These are phyloP conservation scores for Ophion obscuratus DNA, from an alignment of 2,888 invertebrate genomes.

Conservation along the genomic window DNA sequence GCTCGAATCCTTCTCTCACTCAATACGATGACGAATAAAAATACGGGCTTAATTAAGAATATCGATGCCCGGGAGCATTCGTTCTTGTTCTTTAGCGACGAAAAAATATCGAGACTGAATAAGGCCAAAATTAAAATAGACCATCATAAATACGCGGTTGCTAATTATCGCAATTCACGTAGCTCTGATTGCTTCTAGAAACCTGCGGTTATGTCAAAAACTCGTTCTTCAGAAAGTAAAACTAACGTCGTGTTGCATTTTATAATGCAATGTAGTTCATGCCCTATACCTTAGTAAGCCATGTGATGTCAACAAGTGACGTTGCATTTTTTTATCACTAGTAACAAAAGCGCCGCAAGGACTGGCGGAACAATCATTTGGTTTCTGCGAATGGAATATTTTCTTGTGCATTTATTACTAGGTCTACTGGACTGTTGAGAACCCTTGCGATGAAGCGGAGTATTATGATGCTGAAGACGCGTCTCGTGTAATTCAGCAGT, in stretches of 20 bases:
- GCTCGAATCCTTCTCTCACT: constrained; percentile 10
- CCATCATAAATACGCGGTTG: background rate
- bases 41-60: constrained; percentile 21
- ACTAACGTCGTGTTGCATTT: too few species aligned
- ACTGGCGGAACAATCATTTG: too few species aligned
- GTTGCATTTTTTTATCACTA: too few species aligned
- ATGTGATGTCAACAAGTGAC: too few species aligned
- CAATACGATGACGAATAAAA: constrained; percentile 33
- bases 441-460: background rate
- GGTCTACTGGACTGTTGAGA: too few species aligned
- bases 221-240: too few species aligned
- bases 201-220: too few species aligned
- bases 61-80: background rate
- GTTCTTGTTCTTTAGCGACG: background rate
- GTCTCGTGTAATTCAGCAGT: background rate
- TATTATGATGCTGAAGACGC: background rate
- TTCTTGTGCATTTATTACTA: too few species aligned
- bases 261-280: too few species aligned
- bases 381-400: too few species aligned
- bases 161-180: background rate
- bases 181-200: background rate
- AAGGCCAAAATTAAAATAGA: background rate
- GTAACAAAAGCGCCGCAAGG: too few species aligned
- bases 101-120: background rate
- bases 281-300: too few species aligned